These are phyloP conservation scores for Syrista parreyssii DNA, from an alignment of 2,888 invertebrate species.

Conservation along the genomic window DNA sequence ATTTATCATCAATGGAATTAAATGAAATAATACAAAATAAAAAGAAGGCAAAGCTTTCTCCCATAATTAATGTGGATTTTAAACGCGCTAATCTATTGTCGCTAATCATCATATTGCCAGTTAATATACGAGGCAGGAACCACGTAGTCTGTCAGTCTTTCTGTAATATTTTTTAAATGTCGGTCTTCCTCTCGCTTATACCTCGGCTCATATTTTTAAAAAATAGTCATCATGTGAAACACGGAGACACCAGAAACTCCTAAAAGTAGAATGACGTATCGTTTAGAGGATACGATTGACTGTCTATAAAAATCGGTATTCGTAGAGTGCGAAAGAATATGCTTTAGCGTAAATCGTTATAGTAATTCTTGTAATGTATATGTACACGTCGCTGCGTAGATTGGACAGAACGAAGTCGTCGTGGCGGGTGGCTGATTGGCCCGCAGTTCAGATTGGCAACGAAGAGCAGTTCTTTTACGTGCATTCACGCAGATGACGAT, in stretches of 20 bases:
- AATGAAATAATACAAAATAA: background rate
- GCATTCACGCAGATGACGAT: constrained; percentile 65
- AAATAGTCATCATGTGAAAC: background rate
- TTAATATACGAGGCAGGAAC: background rate
- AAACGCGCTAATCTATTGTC: background rate
- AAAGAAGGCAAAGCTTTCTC: background rate
- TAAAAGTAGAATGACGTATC: background rate
- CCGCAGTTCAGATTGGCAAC: constrained; percentile 63
- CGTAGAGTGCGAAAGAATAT: constrained; percentile 39
- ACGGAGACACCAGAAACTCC: background rate
- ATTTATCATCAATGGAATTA: background rate
- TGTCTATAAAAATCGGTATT: constrained; percentile 11
- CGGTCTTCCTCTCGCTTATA: background rate
- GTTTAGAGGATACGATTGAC: background rate
- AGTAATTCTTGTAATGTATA: constrained; percentile 42
- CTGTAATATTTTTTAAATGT: background rate
- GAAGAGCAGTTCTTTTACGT: constrained; percentile 63
- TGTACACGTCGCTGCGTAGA: constrained; percentile 63
- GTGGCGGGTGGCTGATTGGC: constrained; percentile 60
- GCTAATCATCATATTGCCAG: background rate
- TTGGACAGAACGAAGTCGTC: constrained; percentile 64
- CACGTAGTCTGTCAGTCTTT: background rate
- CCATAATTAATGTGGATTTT: background rate
- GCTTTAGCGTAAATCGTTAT: constrained; percentile 44
- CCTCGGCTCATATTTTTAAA: background rate